Evolutionary conservation across 2,888 invertebrate genomes (phyloP), one percentile per base, ranked within the genome.

Genomic region (Zaprionus obscuricornis): DNA sequence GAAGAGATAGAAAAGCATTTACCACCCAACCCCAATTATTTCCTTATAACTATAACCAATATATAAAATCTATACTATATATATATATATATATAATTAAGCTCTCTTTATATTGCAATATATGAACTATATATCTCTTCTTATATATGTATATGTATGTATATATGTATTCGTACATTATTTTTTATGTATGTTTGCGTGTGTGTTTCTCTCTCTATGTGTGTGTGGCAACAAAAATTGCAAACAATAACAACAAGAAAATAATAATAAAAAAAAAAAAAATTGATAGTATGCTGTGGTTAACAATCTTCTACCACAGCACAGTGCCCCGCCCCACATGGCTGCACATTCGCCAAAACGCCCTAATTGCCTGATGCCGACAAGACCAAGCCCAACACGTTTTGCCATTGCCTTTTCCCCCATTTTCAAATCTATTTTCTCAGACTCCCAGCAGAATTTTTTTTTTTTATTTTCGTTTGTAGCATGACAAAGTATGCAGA

Each of bases 181-280:
- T 31, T 43, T 13, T 33, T 6, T 39, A 17, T 64, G 18, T 33
- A 31, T 47, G 46, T 64, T 39, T 47, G 18, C 40, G 3, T 43
- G 24, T 26, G 14, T 47, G 46, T 36, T 26, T 33, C 8, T 16
- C 26, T 26, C 6, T 62, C 34, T 64, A 16, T 56, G 49, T 50
- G 26, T 40, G 27, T 36, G 59, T 59, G 37, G 60, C 54, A 70
- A 39, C 66, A 70, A 39, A 66, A 60, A 66, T 56, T 70, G 66
- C 70, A 68, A 66, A 51, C 54, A 68, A 70, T 51, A 68, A 68
- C 54, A 69, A 69, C 46, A 40, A 26, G 10, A 8, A 42, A n/a
- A n/a, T n/a, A n/a, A n/a, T n/a, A n/a, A n/a, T 8, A 17, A 1
- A 31, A 47, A 33, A 27, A 31, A 20, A 24, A 42, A 18, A 27